Evolutionary conservation across 2,888 invertebrate species (phyloP).

Genomic region (Parapristionchus giblindavisi): DNA sequence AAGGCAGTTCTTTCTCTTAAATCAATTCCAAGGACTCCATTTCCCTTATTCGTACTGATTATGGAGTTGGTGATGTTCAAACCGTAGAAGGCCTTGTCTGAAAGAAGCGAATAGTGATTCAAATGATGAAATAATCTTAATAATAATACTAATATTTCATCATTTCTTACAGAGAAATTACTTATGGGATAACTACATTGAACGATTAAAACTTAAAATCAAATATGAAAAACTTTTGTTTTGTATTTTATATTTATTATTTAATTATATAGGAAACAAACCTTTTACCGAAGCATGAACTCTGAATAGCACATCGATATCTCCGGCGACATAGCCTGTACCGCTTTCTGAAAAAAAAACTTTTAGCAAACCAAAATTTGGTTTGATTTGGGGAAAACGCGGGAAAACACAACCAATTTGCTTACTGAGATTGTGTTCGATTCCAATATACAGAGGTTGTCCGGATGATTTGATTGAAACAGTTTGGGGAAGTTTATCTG

Average conservation of each 20-base stretch:
- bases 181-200: too few species aligned
- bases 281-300: slow-evolving; percentile 66
- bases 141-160: too few species aligned
- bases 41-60: slow-evolving; percentile 87
- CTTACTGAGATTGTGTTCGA: slow-evolving; percentile 31
- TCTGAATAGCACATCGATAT: slow-evolving; percentile 62
- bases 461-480: slow-evolving; percentile 30
- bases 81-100: slow-evolving; percentile 76
- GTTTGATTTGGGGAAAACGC: neutral
- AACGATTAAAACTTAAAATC: too few species aligned
- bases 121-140: too few species aligned
- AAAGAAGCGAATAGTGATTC: too few species aligned
- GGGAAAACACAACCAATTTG: neutral
- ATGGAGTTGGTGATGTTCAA: slow-evolving; percentile 85
- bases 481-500: slow-evolving; percentile 34
- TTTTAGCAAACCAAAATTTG: neutral
- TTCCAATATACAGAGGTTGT: slow-evolving; percentile 30
- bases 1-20: slow-evolving; percentile 75
- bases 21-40: slow-evolving; percentile 79
- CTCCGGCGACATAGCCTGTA: slow-evolving; percentile 57
- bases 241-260: too few species aligned
- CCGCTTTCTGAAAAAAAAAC: slow-evolving; percentile 40
- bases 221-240: too few species aligned
- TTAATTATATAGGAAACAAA: slow-evolving; percentile 39
- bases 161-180: too few species aligned